Evolutionary conservation across 2,113 vertebrate species (phyloP).

Genomic region (Aramus guarauna): DNA sequence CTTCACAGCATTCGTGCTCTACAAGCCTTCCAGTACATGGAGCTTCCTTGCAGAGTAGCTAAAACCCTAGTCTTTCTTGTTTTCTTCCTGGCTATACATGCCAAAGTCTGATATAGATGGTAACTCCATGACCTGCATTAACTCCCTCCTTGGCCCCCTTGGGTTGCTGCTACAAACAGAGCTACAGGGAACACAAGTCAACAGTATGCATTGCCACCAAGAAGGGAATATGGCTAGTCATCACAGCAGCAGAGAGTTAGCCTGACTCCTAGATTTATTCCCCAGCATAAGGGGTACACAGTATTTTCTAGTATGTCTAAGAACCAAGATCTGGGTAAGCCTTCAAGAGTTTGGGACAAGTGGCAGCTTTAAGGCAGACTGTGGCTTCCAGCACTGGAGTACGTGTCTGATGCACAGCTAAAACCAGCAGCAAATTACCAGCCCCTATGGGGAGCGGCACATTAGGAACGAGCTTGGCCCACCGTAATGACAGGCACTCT

Average conservation of each 20-base stretch:
- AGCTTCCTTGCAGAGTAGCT: not conserved
- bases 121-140: not conserved
- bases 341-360: not conserved
- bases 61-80: not conserved
- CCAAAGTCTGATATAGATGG: not conserved
- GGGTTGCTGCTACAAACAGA: not conserved
- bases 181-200: not conserved
- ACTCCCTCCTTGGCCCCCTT: not conserved
- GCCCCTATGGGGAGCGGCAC: accelerated
- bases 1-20: not conserved
- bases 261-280: not conserved
- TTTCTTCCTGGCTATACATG: not conserved
- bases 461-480: not conserved
- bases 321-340: not conserved
- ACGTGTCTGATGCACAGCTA: not conserved
- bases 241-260: not conserved
- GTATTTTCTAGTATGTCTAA: not conserved
- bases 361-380: not conserved
- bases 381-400: not conserved
- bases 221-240: not conserved
- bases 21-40: not conserved
- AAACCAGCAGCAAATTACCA: not conserved
- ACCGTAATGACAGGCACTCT: not conserved
- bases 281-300: accelerated
- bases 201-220: not conserved